These are phyloP conservation scores for Halocynthia aurantium DNA, from an alignment of 23 tunicate species.

Conservation along the genomic window DNA sequence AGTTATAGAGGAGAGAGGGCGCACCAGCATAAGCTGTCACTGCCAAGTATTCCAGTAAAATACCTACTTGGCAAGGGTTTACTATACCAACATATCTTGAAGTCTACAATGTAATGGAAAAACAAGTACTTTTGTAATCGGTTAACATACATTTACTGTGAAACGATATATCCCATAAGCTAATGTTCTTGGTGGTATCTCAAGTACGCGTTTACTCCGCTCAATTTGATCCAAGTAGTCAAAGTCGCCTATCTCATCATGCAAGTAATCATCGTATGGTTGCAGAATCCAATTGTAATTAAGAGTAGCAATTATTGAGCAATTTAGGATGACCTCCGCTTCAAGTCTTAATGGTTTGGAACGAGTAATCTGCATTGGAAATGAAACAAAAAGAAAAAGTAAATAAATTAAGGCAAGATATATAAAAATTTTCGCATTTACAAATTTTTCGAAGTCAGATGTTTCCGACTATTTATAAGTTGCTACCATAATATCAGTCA, in stretches of 20 bases:
- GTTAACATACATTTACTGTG: conserved; percentile 3
- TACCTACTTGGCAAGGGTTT: too few relatives aligned
- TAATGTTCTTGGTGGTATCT: conserved; percentile 5
- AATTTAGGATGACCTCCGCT: conserved; percentile 19
- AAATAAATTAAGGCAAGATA: background rate
- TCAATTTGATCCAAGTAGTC: background rate
- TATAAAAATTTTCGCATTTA: background rate
- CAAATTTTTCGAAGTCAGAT: background rate
- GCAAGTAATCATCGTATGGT: background rate
- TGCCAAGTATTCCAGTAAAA: too few relatives aligned
- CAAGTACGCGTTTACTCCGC: background rate
- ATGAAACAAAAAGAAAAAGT: background rate
- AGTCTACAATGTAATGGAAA: too few relatives aligned
- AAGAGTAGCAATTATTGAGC: conserved; percentile 5
- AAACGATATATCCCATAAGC: conserved; percentile 8
- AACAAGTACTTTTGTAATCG: background rate
- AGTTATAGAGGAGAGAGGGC: background rate
- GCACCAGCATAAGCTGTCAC: too few relatives aligned
- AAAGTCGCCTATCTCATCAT: too few relatives aligned
- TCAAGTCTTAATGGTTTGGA: conserved; percentile 17
- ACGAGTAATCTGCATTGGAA: conserved; percentile 2
- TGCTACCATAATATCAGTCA: background rate
- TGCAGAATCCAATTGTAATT: conserved; percentile 3
- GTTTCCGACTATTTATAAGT: background rate
- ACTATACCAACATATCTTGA: too few relatives aligned